Base-by-base conservation (phyloP, 2,113 vertebrate species). In the Chitala chitala region DNA sequence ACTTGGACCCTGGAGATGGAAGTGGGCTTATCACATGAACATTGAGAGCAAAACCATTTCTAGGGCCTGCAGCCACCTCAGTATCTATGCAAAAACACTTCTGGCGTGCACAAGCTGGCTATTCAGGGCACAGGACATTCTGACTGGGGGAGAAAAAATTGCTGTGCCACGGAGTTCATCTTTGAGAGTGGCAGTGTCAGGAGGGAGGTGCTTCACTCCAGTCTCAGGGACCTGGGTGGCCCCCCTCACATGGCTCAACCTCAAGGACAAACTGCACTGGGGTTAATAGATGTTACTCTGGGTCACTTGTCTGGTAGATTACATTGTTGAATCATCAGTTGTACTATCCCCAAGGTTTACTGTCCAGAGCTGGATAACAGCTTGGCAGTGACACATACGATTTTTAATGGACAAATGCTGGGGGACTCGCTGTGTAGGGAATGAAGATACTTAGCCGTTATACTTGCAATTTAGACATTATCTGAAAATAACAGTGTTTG, bases 241-340 rank as follows among this genome's bases (percentile, higher is more conserved):
- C 56, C 26, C 7, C 46, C 26, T 61, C 24, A 26, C 29, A 38
- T 22, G 1, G 58, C 58, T 48, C 42, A 48, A 48, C 72, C 56
- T 73, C 56, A 64, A 73, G 72, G 72, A 63, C 72, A 20, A 73
- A 46, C 58, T 73, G 20, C 5, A 31, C 29, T 9, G 58, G 24
- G 71, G 71, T 72, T 72, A 72, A 72, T 72, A 59, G 56, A 55
- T 44, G 71, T 72, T 46, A 72, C 71, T 55, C 10, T 61, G 71
- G 71, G 71, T 72, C 71, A 72, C 71, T 50, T 42, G 71, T 72
- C 71, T 61, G 55, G 54, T 72, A 72, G 71, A 72, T 72, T 72
- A 72, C 71, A 48, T 72, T 72, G 71, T 72, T 59, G 71, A 72
- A 55, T 59, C 71, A 72, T 72, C 56, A 42, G 61, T 72, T 72